Evolutionary conservation across 1,140 invertebrate genomes (phyloP).

Genomic region (Dinoponera quadriceps): DNA sequence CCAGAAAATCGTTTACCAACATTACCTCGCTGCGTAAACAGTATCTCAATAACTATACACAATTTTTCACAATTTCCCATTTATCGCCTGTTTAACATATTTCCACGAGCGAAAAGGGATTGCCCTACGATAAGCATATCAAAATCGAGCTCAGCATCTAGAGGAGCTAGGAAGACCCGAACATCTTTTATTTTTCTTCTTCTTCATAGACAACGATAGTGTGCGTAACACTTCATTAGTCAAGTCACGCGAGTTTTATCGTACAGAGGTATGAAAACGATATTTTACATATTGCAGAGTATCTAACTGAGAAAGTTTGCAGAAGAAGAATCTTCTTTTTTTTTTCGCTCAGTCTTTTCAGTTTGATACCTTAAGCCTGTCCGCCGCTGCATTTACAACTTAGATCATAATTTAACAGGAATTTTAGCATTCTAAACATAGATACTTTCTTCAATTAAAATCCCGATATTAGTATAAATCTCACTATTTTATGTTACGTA

Average conservation of each 20-base stretch:
- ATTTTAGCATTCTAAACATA: slow-evolving; percentile 36
- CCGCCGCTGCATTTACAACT: slow-evolving; percentile 11
- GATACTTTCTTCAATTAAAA: slow-evolving; percentile 44
- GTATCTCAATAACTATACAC: too few species aligned
- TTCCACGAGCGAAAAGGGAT: neutral
- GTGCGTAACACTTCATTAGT: neutral
- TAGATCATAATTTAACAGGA: slow-evolving; percentile 9
- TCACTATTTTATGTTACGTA: slow-evolving; percentile 1
- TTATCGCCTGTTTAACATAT: slow-evolving; percentile 1
- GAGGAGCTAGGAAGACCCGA: neutral
- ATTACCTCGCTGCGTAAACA: too few species aligned
- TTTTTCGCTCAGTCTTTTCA: slow-evolving; percentile 37
- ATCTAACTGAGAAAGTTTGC: slow-evolving; percentile 18
- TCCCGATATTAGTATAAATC: slow-evolving; percentile 28
- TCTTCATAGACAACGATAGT: neutral
- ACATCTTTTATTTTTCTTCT: neutral
- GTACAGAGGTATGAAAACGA: slow-evolving; percentile 21
- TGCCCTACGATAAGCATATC: too few species aligned
- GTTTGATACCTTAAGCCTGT: slow-evolving; percentile 16
- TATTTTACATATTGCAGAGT: slow-evolving; percentile 33
- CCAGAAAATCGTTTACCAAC: too few species aligned
- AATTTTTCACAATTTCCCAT: neutral
- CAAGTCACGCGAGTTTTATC: neutral
- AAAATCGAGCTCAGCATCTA: neutral
- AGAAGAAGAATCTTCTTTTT: slow-evolving; percentile 20